Conservation (phyloP, 1,140 invertebrate genomes). For the Lucilia cuprina region DNA sequence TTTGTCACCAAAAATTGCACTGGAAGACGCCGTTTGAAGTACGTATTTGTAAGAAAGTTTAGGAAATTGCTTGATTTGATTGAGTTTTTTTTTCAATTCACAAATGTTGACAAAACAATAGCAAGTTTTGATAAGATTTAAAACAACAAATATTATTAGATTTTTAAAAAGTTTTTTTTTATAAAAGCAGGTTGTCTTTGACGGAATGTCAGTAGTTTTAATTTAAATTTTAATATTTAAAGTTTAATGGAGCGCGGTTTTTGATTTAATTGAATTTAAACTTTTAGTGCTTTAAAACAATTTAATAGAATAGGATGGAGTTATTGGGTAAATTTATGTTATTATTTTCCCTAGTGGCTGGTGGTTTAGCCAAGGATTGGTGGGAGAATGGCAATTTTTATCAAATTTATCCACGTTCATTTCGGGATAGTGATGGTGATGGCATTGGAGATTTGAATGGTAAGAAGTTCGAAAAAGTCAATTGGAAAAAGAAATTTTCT, state of each 20-base stretch:
- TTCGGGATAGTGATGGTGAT: constrained; percentile 75
- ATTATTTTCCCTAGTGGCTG: background rate
- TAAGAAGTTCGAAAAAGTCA: constrained; percentile 53
- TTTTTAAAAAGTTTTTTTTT: background rate
- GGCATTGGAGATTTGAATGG: constrained; percentile 75
- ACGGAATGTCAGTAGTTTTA: background rate
- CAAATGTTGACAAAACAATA: background rate
- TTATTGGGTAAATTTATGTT: background rate
- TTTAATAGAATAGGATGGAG: background rate
- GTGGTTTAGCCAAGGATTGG: constrained; percentile 66
- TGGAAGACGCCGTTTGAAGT: background rate
- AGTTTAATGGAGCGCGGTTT: background rate
- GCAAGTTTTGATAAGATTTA: background rate
- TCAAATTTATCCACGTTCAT: constrained; percentile 80
- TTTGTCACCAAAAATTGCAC: background rate
- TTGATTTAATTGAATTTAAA: background rate
- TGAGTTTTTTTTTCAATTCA: background rate
- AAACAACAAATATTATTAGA: background rate
- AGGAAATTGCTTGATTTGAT: background rate
- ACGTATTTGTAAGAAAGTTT: background rate
- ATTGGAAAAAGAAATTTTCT: too few relatives aligned
- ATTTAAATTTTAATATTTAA: background rate
- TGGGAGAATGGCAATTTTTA: constrained; percentile 77
- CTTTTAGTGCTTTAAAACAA: too few relatives aligned
- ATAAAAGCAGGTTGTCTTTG: background rate